phyloP scores from a whole-genome alignment of 2,888 invertebrate genomes.

The Parnassius glacialis region DNA sequence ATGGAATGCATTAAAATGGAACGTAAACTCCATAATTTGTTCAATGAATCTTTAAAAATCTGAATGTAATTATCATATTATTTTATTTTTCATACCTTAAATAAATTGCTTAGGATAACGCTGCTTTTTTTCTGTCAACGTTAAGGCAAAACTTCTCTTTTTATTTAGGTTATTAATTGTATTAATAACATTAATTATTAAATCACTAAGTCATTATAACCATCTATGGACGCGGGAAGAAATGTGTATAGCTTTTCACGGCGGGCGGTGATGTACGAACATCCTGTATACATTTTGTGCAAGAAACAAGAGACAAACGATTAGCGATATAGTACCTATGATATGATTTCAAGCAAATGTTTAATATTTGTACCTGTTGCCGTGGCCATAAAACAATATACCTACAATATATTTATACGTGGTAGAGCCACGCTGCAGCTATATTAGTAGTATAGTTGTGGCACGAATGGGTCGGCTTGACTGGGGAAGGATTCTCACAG shows the following conservation, averaged over 20 bases:
- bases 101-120: too few relatives aligned
- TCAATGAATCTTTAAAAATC: constrained; percentile 10
- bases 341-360: too few relatives aligned
- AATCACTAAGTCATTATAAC: constrained; percentile 14
- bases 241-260: constrained; percentile 9
- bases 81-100: too few relatives aligned
- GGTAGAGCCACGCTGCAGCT: too few relatives aligned
- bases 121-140: neutral
- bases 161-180: constrained; percentile 5
- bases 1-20: constrained; percentile 6
- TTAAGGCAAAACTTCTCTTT: neutral
- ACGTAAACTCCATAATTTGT: constrained; percentile 11
- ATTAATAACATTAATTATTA: constrained; percentile 24
- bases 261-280: constrained; percentile 8
- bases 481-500: too few relatives aligned
- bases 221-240: constrained; percentile 17
- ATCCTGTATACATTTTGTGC: constrained; percentile 15
- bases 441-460: too few relatives aligned
- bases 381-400: too few relatives aligned
- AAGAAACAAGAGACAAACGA: constrained; percentile 8
- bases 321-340: neutral
- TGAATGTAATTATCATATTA: too few relatives aligned
- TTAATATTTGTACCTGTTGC: too few relatives aligned
- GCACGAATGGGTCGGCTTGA: too few relatives aligned
- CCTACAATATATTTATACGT: too few relatives aligned